Conservation (phyloP, 2,113 vertebrate species). For the Corynorhinus townsendii region DNA sequence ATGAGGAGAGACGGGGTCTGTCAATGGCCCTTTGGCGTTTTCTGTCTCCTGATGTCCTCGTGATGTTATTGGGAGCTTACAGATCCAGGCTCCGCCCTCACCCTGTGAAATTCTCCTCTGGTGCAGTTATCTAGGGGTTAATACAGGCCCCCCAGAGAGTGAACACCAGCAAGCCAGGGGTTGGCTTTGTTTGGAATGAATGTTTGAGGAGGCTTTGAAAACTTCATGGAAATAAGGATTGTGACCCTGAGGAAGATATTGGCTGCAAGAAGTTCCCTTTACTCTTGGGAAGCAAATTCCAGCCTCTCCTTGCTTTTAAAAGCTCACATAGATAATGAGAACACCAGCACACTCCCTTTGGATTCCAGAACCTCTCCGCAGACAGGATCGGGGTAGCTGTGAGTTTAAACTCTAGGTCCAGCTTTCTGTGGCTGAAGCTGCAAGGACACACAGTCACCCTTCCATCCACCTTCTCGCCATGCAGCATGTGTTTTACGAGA, state of each 20-base stretch:
- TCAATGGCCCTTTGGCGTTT: neutral
- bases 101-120: neutral
- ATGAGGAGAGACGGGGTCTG: neutral
- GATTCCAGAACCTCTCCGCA: neutral
- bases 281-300: neutral
- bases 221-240: neutral
- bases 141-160: neutral
- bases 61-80: accelerated
- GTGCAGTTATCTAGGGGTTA: neutral
- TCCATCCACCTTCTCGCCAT: neutral
- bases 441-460: neutral
- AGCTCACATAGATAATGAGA: neutral
- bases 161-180: neutral
- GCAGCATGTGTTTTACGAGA: neutral
- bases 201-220: neutral
- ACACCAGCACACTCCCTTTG: neutral
- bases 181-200: neutral
- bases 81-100: neutral
- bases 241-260: neutral
- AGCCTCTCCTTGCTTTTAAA: neutral
- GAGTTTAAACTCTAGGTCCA: neutral
- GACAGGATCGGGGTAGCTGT: neutral
- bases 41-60: neutral
- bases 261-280: neutral
- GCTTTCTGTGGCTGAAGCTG: neutral